Base-by-base conservation (phyloP, 1,140 invertebrate species). In the Drosophila nikananu region DNA sequence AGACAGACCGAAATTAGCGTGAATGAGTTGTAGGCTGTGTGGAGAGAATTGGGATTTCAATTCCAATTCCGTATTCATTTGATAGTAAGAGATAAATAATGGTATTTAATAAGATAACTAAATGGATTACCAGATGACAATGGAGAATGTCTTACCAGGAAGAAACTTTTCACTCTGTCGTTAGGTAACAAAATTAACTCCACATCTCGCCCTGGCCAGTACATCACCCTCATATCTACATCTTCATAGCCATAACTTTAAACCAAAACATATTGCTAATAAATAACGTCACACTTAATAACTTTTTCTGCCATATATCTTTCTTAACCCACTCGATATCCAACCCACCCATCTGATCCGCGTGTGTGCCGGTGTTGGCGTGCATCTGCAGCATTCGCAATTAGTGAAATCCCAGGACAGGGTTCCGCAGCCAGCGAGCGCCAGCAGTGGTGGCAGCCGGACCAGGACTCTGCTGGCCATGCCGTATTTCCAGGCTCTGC, bases 401-500 rank as follows among this genome's bases (percentile, higher is more conserved):
- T 82, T 90, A 86, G 86, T 90, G 79, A 82, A 90, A 51, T 68
- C 86, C 19, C 68, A 80, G 81, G 86, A 90, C 79, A 70, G 76
- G 44, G 67, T 92, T 30, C 90, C 92, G 51, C 82, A 91, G 52
- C 78, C 91, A 58, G 89, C 93, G 41, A 92, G 91, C 65, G 94
- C 94, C 74, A 94, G 94, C 77, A 94, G 95, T 83, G 96, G 95
- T 52, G 94, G 95, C 75, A 95, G 95, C 74, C 94, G 95, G 65
- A 87, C 91, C 58, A 92, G 82, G 58, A 86, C 90, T 32, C 65
- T 93, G 39, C 67, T 92, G 66, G 93, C 95, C 78, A 94, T 96
- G 93, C 96, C 96, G 61, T 95, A 96, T 91, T 95, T 96, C 86
- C 95, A 95, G 93, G 94, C 94, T 86, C 94, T 96, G 90, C 94